Percentiles rank a stretch among this genome's conserved stretches.
Evolutionary conservation across 2,797 vertebrate genomes (phyloP).

Genomic region (Acanthis flammea): DNA sequence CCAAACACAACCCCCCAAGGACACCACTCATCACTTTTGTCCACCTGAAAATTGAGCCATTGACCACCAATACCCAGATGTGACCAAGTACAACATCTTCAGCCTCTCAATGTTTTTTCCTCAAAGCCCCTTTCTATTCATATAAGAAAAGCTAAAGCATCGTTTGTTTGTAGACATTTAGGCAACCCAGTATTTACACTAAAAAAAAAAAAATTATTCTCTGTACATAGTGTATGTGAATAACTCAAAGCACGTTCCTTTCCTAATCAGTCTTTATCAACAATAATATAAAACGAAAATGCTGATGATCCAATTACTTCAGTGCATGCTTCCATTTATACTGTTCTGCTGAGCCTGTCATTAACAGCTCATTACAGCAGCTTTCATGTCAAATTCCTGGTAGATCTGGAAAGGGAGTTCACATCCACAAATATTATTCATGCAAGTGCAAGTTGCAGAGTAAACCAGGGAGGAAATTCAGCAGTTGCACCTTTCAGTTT

Average conservation of each 20-base stretch:
- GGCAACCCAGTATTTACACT: not conserved
- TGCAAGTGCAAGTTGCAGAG: not conserved
- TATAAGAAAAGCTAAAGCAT: not conserved
- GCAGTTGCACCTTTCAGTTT: not conserved
- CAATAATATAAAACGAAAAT: not conserved
- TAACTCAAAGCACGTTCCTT: not conserved
- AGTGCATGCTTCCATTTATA: not conserved
- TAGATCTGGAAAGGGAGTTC: not conserved
- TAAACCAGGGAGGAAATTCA: not conserved
- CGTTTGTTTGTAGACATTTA: not conserved
- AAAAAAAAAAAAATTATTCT: not conserved
- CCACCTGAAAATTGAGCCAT: not conserved
- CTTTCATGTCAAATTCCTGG: not conserved
- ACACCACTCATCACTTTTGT: not conserved
- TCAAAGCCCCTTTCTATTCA: not conserved
- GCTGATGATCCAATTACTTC: not conserved
- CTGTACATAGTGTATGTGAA: not conserved
- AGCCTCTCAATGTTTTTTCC: not conserved
- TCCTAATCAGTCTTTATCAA: not conserved
- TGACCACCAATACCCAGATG: not conserved
- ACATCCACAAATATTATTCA: not conserved
- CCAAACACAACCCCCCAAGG: rapidly evolving
- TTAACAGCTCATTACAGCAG: not conserved
- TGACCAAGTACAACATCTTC: not conserved
- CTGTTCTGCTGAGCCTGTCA: not conserved